A percentile compares a stretch with the other conserved stretches of the same genome.
These are phyloP conservation scores for Nymphalis c-album DNA, from an alignment of 2,888 invertebrate genomes.

Conservation along the genomic window DNA sequence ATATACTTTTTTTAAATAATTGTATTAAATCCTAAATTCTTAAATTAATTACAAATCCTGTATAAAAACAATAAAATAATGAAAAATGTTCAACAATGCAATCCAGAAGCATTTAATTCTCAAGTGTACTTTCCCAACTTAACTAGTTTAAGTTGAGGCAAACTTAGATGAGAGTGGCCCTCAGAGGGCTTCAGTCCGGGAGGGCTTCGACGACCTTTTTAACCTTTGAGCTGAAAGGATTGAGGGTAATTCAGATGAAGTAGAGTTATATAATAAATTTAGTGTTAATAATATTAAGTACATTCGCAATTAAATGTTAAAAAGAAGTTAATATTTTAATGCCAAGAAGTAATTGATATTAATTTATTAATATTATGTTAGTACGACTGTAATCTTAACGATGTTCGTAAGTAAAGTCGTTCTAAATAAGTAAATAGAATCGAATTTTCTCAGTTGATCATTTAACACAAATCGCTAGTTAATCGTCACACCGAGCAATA, in stretches of 20 bases:
- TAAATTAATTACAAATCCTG: too few species aligned
- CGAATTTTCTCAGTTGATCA: too few species aligned
- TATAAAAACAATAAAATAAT: neutral
- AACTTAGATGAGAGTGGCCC: constrained; percentile 42
- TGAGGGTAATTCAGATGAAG: neutral
- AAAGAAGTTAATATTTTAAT: too few species aligned
- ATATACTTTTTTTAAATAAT: neutral
- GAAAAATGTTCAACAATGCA: constrained; percentile 23
- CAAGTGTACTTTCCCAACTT: constrained; percentile 41
- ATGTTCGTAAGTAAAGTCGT: too few species aligned
- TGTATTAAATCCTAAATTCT: neutral
- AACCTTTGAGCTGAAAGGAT: constrained; percentile 1
- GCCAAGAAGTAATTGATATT: too few species aligned
- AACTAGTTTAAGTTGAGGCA: constrained; percentile 46
- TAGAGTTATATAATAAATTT: neutral
- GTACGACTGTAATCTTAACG: too few species aligned
- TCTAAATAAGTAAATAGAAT: too few species aligned
- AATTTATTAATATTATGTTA: too few species aligned
- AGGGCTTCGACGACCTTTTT: constrained; percentile 2
- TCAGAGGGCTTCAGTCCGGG: constrained; percentile 9
- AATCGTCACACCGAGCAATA: too few species aligned
- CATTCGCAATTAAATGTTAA: too few species aligned
- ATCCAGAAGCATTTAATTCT: constrained; percentile 29
- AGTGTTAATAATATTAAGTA: neutral
- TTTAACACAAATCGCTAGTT: too few species aligned